Percentiles rank a stretch among this genome's conserved stretches.
Conservation (phyloP, 1,140 invertebrate species). For the Trichogramma pretiosum region DNA sequence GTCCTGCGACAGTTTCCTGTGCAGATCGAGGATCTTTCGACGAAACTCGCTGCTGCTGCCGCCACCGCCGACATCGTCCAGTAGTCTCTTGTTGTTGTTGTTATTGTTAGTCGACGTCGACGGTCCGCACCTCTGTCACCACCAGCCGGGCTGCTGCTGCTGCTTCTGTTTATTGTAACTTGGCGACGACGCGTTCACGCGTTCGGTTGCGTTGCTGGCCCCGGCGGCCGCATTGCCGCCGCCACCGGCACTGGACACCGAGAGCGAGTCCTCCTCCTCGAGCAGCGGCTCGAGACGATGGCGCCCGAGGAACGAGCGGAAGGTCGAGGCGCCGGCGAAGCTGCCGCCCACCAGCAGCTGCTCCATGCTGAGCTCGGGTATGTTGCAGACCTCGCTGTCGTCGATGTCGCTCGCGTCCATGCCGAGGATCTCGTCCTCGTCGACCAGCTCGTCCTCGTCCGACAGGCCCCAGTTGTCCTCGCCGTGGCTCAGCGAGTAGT, state of each 20-base stretch:
- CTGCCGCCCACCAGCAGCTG: conserved; percentile 30
- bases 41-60: conserved; percentile 41
- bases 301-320: conserved; percentile 35
- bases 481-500: conserved; percentile 17
- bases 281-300: conserved; percentile 39
- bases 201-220: not conserved
- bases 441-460: conserved; percentile 13
- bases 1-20: conserved; percentile 38
- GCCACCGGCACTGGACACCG: conserved; percentile 27
- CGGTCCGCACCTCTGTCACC: conserved; percentile 39
- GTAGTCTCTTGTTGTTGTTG: conserved; percentile 28
- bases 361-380: conserved; percentile 42
- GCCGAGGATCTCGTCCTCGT: conserved; percentile 28
- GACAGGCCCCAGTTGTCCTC: conserved; percentile 34
- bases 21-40: conserved; percentile 38
- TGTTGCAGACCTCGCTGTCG: conserved; percentile 22
- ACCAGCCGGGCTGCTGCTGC: conserved; percentile 40
- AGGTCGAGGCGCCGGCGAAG: conserved; percentile 25
- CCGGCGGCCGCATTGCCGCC: not conserved
- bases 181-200: not conserved
- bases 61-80: conserved; percentile 34
- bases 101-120: conserved; percentile 20
- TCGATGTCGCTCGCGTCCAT: conserved; percentile 17
- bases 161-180: conserved; percentile 21
- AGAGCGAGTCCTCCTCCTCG: conserved; percentile 41